Base-by-base conservation (phyloP, 1,140 invertebrate species). In the Prorops nasuta region DNA sequence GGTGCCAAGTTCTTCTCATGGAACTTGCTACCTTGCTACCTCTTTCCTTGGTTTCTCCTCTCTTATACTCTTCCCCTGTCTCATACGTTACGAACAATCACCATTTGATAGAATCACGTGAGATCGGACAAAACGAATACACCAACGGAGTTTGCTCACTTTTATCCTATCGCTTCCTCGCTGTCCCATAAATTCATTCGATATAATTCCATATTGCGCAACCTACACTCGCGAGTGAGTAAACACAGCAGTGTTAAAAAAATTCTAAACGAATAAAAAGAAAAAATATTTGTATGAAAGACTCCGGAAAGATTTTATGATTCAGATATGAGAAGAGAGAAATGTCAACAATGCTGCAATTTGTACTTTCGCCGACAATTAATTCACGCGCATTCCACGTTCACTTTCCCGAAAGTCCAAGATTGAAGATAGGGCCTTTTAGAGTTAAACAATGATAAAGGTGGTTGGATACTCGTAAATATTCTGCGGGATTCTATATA, bases 401-500 rank as follows among this genome's bases (percentile, higher is more conserved):
- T 32, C 12, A 19, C 40, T 37, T 14, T 21, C 42, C 39, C 21
- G 32, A 34, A 18, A 49, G 18, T 14, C 37, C 4, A 4, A 28
- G 24, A 28, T 28, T 6, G 10, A 10, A 10, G 24, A 28, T 4
- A 28, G 4, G 10, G 24, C 24, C 4, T 10, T 4, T 6, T 4
- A 10, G 24, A 10, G 24, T 28, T 10, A 6, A 28, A 10, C 24
- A 10, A 35, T 14, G 34, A 35, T 35, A n/a, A 55, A 55, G 34
- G 53, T 50, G 53, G 48, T 20, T 28, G 44, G 3, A n/a, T 21
- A 37, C 42, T 50, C 53, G 44, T 50, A 55, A 50, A 55, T 55
- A 22, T 22, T 18, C 38, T 40, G 42, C 47, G 53, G 45, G 49
- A 54, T 54, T 6, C 24, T 44, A 34, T 53, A 38, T 19, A 34